phyloP scores from a whole-genome alignment of 2,888 invertebrate species.

The Eupithecia inturbata region DNA sequence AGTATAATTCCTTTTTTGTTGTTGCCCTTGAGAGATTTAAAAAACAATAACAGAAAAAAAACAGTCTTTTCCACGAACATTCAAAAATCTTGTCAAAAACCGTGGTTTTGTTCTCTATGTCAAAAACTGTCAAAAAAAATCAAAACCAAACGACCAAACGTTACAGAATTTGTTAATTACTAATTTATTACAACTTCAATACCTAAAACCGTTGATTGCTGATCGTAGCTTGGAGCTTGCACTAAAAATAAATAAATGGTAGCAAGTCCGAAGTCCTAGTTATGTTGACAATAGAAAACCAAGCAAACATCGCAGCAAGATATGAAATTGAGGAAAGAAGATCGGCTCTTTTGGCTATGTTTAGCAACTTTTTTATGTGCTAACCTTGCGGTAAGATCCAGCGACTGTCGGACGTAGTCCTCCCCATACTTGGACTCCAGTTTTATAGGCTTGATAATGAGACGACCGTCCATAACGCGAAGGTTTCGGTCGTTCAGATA shows the following conservation, averaged over 20 bases:
- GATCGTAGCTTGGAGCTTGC: not conserved
- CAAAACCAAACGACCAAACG: not conserved
- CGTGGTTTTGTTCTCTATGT: no score
- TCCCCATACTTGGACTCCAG: constrained; percentile 82
- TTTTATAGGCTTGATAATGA: constrained; percentile 85
- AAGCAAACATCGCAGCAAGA: not conserved
- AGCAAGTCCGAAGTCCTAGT: not conserved
- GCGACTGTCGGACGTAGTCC: constrained; percentile 71
- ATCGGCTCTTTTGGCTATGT: not conserved
- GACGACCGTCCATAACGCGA: constrained; percentile 78
- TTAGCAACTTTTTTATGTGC: not conserved
- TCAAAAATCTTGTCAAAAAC: not conserved
- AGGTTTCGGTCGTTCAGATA: constrained; percentile 85
- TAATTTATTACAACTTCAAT: not conserved
- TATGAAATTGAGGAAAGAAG: not conserved
- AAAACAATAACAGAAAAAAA: no score
- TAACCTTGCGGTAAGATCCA: constrained; percentile 72
- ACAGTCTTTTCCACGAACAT: not conserved
- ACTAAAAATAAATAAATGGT: not conserved
- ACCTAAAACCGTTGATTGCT: not conserved
- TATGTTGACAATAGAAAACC: not conserved
- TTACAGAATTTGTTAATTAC: not conserved
- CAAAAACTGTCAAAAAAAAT: no score
- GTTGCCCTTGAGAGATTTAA: not conserved
- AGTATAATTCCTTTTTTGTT: not conserved